Conservation (phyloP, 2,113 vertebrate genomes). For the Rhombomys opimus region DNA sequence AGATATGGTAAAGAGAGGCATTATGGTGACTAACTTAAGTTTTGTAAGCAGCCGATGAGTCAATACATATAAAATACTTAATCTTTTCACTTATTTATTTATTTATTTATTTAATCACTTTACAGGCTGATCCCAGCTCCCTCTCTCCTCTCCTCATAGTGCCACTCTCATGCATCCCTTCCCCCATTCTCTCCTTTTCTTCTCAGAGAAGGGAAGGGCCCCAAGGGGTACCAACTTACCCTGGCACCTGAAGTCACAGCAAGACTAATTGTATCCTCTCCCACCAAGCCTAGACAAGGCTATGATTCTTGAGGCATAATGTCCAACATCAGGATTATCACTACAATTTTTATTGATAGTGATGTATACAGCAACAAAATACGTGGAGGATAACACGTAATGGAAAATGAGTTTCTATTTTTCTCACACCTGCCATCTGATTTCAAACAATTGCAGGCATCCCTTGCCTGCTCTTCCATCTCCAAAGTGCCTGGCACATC, state of each 20-base stretch:
- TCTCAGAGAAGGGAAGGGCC: too few species aligned
- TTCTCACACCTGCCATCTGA: neutral
- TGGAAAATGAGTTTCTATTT: neutral
- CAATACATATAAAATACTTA: neutral
- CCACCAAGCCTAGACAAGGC: neutral
- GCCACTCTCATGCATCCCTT: too few species aligned
- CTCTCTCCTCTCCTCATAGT: too few species aligned
- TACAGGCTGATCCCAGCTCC: too few species aligned
- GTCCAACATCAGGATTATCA: neutral
- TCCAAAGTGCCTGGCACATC: neutral
- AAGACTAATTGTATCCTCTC: too few species aligned
- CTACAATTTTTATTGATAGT: neutral
- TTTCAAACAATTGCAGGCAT: neutral
- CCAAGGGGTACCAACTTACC: too few species aligned
- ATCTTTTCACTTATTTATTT: too few species aligned
- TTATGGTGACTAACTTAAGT: neutral
- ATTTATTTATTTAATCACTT: too few species aligned
- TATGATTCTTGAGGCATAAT: neutral
- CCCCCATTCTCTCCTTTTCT: too few species aligned
- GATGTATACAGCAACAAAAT: neutral
- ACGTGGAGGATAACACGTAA: neutral
- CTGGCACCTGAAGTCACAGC: too few species aligned
- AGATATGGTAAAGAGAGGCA: neutral
- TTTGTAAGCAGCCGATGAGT: neutral
- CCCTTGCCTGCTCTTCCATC: neutral